Percentiles rank a stretch among this genome's conserved stretches.
Evolutionary conservation across 1,140 invertebrate genomes (phyloP).

Genomic region (Papilio dardanus): DNA sequence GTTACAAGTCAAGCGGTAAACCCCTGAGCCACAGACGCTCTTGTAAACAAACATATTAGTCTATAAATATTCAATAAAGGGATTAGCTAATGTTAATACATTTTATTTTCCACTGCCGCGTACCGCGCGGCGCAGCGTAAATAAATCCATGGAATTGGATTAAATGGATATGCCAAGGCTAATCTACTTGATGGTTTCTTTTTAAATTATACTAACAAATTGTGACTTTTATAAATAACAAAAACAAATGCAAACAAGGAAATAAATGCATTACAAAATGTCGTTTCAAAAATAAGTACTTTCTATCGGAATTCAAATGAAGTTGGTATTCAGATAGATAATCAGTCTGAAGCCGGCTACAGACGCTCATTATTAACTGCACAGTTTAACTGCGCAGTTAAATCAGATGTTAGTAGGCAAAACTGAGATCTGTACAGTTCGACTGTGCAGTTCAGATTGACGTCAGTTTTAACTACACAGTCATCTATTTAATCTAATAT

Average conservation of each 20-base stretch:
- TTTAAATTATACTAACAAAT: slow-evolving; percentile 16
- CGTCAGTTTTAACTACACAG: no score
- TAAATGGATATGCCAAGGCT: slow-evolving; percentile 23
- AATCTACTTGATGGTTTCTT: slow-evolving; percentile 16
- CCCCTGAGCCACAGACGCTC: no score
- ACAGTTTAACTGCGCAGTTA: no score
- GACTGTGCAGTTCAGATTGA: no score
- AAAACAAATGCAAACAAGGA: neutral
- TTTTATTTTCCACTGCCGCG: slow-evolving; percentile 3
- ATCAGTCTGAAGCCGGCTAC: neutral
- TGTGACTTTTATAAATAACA: neutral
- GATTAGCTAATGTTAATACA: slow-evolving; percentile 20
- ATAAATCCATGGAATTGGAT: slow-evolving; percentile 23
- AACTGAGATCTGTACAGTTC: neutral
- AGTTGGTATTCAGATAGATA: neutral
- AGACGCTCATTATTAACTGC: no score
- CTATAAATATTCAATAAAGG: slow-evolving; percentile 3
- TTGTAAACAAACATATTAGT: no score
- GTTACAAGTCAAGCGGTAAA: no score
- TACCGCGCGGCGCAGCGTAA: neutral
- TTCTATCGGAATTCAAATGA: neutral
- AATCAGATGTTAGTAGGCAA: no score
- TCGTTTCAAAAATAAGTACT: neutral
- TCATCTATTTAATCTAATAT: no score
- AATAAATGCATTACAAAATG: neutral